Evolutionary conservation across 2,888 invertebrate species (phyloP).

Genomic region (Abscondita cerata): DNA sequence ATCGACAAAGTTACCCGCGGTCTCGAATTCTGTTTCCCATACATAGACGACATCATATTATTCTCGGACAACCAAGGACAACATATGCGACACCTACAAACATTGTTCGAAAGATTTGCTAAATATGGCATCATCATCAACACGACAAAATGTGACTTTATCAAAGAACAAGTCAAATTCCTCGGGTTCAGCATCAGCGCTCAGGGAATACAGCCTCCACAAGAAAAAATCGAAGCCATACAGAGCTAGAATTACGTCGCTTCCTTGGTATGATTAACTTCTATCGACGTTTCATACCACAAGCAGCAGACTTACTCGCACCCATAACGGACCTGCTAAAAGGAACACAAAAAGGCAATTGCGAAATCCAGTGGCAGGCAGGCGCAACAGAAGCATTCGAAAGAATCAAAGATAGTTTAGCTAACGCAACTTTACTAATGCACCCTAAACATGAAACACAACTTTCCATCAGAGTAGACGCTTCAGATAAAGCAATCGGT

Average conservation of each 20-base stretch:
- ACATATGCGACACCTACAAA: background rate
- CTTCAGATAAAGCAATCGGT: slow-evolving; percentile 6
- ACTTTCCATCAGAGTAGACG: slow-evolving; percentile 1
- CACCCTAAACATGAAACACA: background rate
- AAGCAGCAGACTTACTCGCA: background rate
- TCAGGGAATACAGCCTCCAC: background rate
- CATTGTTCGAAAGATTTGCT: background rate
- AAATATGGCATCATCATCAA: slow-evolving; percentile 6
- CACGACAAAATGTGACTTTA: background rate
- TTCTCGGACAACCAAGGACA: background rate
- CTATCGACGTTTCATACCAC: slow-evolving; percentile 11
- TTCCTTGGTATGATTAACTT: slow-evolving; percentile 14
- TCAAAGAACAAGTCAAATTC: background rate
- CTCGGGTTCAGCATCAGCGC: background rate
- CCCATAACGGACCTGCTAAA: background rate
- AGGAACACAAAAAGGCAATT: background rate
- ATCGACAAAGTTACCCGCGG: background rate
- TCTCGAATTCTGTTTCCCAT: background rate
- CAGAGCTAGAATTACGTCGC: background rate
- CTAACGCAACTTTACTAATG: background rate
- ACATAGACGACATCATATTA: background rate
- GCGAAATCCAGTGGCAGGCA: background rate
- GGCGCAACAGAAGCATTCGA: background rate
- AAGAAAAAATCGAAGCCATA: background rate
- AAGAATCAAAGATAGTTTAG: background rate